Base-by-base conservation (phyloP, 1,140 invertebrate genomes). In the Drosophila parabipectinata region DNA sequence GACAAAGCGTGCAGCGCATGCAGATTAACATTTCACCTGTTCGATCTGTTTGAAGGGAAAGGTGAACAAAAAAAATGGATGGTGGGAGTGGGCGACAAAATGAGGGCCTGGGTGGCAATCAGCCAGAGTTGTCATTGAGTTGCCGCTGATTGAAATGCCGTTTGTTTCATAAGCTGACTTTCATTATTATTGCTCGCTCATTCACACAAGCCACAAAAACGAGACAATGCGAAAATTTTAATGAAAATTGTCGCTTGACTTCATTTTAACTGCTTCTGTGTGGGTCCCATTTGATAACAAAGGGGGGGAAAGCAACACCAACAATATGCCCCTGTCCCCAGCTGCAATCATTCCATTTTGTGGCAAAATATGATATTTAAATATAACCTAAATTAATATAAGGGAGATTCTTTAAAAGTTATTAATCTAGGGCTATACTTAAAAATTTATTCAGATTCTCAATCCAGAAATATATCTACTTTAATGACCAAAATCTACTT, bases 161-260 rank as follows among this genome's bases (percentile, higher is more conserved):
- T 88, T 88, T 80, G 87, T 80, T 90, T 90, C 63, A 69, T 83
- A 87, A 90, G 81, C 73, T 79, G 72, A 77, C 68, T 79, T 88
- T 56, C 66, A 69, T 69, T 88, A 82, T 89, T 79, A 71, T 77
- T 89, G 85, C 81, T 81, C 87, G 85, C 81, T 81, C 87, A 87
- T 85, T 90, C 87, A 78, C 57, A 71, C 59, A 81, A 63, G 62
- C 72, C 75, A 72, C 68, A 88, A 81, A 87, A 74, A 74, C 72
- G 72, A 74, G 77, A 87, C 83, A 90, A 87, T 90, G 76, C 79
- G 64, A 75, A 83, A 81, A 82, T 90, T 90, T 90, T 87, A 90
- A 90, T 90, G 87, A 90, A 90, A 87, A 90, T 90, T 90, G 87
- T 81, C 87, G 87, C 87, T 88, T 90, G 82, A 90, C 74, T 90